Evolutionary conservation across 2,888 invertebrate species (phyloP), one percentile per base, ranked within the genome.

Genomic region (Netelia fuscicornis): DNA sequence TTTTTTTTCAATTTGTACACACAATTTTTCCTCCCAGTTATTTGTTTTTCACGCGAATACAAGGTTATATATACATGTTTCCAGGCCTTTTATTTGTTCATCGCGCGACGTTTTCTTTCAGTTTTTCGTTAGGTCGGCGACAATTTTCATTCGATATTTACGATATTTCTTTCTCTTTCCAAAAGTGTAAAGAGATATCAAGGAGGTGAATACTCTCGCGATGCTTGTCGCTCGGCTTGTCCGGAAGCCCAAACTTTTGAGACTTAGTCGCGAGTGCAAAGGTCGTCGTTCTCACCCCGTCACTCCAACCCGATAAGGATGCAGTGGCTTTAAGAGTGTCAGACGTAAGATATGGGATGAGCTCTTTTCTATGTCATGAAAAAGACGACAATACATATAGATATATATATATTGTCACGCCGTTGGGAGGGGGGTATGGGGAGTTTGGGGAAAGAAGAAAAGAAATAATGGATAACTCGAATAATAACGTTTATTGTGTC

Each of bases 221-320:
- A 58, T 67, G 86, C 81, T 86, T 79, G 84, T 81, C 81, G 83
- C 85, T 64, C 85, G 80, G 76, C 72, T 67, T 77, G 81, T 62
- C 81, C 87, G 86, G 79, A 83, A 85, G 81, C 71, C 20, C 60
- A 81, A 77, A 86, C 75, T 83, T 84, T 79, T 70, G 78, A 79
- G 44, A 77, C 60, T 44, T 44, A 23, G 65, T 13, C 79, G 81
- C 67, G 77, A 67, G 86, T 83, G 70, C 77, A 71, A 76, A 72
- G 71, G 78, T 84, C 87, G 84, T 88, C 86, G 89, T 87, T 86
- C 79, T 83, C 85, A 86, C 84, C 84, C 77, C 79, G 82, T 68
- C 77, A 89, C 89, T 89, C 87, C 89, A 90, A 91, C 90, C 90
- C 88, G 90, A 89, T 89, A 90, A 90, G 88, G 88, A 87, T 85